phyloP scores from a whole-genome alignment of 2,113 vertebrate genomes.

The Grantiella picta region DNA sequence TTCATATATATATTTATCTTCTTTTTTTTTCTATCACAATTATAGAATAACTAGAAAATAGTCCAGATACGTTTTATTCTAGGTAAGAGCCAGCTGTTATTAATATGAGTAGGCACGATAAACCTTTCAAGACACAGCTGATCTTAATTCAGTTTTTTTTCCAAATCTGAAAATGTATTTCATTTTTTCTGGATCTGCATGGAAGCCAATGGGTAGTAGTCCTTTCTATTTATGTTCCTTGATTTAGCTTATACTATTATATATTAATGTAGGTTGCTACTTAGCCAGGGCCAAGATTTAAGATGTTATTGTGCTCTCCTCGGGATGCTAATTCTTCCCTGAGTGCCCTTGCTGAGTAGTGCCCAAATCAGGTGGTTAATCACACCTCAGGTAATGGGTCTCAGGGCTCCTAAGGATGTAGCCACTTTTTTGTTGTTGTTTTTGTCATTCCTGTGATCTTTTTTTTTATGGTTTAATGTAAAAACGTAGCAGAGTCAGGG shows the following conservation, averaged over 20 bases:
- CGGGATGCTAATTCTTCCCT: neutral
- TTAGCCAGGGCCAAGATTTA: neutral
- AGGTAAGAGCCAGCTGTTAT: neutral
- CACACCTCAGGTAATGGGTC: neutral
- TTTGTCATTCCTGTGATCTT: neutral
- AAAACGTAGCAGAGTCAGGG: fast-evolving
- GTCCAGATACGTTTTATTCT: neutral
- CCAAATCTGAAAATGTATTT: neutral
- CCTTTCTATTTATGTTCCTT: neutral
- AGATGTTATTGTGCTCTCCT: neutral
- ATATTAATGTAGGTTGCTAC: neutral
- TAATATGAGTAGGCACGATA: neutral
- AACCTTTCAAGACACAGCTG: neutral
- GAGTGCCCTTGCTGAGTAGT: neutral
- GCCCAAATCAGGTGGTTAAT: neutral
- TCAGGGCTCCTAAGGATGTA: neutral
- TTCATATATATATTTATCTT: neutral
- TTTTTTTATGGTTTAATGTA: neutral
- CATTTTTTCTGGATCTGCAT: neutral
- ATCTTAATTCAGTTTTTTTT: neutral
- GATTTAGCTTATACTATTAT: neutral
- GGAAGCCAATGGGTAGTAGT: neutral
- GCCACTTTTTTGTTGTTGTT: neutral
- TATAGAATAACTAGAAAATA: neutral
- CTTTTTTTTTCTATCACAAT: neutral